Evolutionary conservation across 2,888 invertebrate genomes (phyloP).

Genomic region (Bedellia somnulentella): DNA sequence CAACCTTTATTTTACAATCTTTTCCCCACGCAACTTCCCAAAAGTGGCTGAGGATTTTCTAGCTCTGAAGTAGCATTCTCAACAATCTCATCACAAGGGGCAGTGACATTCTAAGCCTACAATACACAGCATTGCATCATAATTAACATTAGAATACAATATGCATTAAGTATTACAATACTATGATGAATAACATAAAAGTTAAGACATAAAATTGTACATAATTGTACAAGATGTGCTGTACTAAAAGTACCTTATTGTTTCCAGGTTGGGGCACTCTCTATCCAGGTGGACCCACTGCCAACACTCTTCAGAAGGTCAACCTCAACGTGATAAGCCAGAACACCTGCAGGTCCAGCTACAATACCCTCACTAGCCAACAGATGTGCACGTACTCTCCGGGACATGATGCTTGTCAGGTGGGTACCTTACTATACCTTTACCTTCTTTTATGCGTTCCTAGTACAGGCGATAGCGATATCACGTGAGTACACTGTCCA

Average conservation of each 20-base stretch:
- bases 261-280: constrained; percentile 64
- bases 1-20: too few species aligned
- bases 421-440: constrained; percentile 20
- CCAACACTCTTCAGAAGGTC: constrained; percentile 51
- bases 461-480: too few species aligned
- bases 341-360: constrained; percentile 24
- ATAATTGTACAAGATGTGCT: too few species aligned
- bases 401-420: constrained; percentile 64
- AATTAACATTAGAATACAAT: background rate
- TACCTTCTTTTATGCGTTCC: too few species aligned
- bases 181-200: too few species aligned
- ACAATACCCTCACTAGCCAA: constrained; percentile 17
- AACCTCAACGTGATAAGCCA: constrained; percentile 51
- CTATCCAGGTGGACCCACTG: constrained; percentile 43
- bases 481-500: too few species aligned
- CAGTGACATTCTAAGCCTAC: background rate
- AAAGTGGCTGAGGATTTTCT: background rate
- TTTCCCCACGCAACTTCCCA: too few species aligned
- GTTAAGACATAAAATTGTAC: too few species aligned
- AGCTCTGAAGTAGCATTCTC: too few species aligned
- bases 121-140: background rate
- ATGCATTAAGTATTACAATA: too few species aligned
- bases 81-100: too few species aligned
- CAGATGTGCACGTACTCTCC: constrained; percentile 50
- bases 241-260: background rate